phyloP scores from a whole-genome alignment of 2,888 invertebrate genomes.

The Rhagophthalmus giganteus region DNA sequence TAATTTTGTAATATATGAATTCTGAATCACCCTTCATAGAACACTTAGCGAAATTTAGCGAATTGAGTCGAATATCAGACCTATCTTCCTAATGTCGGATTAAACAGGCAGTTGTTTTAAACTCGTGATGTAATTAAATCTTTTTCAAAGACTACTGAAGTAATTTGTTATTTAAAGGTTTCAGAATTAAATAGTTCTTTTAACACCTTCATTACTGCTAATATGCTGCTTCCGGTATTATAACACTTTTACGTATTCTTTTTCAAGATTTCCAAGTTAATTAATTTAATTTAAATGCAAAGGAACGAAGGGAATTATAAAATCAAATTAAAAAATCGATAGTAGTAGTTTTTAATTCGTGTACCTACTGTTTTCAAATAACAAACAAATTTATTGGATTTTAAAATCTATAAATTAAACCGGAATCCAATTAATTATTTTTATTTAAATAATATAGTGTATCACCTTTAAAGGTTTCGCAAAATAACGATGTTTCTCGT shows the following conservation, averaged over 20 bases:
- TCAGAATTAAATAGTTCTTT: neutral
- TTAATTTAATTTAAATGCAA: constrained; percentile 1
- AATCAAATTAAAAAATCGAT: too few relatives aligned
- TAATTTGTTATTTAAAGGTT: neutral
- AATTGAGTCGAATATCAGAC: too few relatives aligned
- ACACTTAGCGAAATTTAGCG: too few relatives aligned
- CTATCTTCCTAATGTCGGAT: too few relatives aligned
- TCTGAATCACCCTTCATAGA: too few relatives aligned
- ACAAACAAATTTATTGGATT: constrained; percentile 37
- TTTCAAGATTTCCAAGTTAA: neutral
- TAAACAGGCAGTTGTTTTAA: too few relatives aligned
- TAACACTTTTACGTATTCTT: constrained; percentile 5
- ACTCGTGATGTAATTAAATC: too few relatives aligned
- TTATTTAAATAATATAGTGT: constrained; percentile 35
- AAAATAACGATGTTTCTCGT: constrained; percentile 33
- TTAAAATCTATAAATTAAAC: constrained; percentile 40
- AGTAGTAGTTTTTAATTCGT: too few relatives aligned
- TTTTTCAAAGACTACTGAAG: too few relatives aligned
- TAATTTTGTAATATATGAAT: too few relatives aligned
- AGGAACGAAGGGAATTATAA: too few relatives aligned
- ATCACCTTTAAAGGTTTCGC: constrained; percentile 38
- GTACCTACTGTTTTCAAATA: too few relatives aligned
- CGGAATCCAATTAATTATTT: constrained; percentile 39
- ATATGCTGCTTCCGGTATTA: constrained; percentile 6
- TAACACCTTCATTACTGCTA: constrained; percentile 3